Base-by-base conservation (phyloP, 1,140 invertebrate genomes). In the Saccostrea glomerata region DNA sequence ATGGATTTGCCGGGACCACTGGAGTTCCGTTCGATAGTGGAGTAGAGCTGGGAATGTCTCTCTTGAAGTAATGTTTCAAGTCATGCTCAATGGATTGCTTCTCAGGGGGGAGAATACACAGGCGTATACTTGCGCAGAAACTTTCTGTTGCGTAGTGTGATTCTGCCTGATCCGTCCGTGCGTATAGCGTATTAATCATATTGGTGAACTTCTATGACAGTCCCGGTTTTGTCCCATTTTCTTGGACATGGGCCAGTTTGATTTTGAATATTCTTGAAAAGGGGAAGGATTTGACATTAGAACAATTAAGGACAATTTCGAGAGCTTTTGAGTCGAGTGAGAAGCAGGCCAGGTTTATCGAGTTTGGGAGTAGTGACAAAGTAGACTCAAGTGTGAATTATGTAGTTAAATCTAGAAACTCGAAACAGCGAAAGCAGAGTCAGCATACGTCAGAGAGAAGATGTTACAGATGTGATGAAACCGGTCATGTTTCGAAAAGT, bases 221-320 rank as follows among this genome's bases (percentile, higher is more conserved):
- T 63, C 2, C 84, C 92, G 12, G 91, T 91, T 84, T 89, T 91
- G 70, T 91, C 89, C 91, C 89, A 91, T 86, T 92, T 89, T 1
- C 55, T 85, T 15, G 91, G 89, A 84, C 88, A 36, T 12, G 84
- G 87, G 6, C 90, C 90, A 9, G 73, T 90, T 88, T 91, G 90
- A 84, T 91, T 92, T 63, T 89, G 90, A 54, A 92, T 87, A n/a
- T 84, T 54, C 56, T 88, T 20, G 70, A 63, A 36, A 87, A 84
- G 86, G 83, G 66, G n/a, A 30, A n/a, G 9, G 66, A 87, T 54
- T 58, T 91, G 0, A 88, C 60, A 9, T 55, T 91, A 25, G 86
- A 55, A 54, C 55, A 12, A 87, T 36, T 60, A 36, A 36, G 30
- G 30, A 36, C 30, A 36, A 0, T 36, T 36, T 84, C 89, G 2